Evolutionary conservation across 2,797 vertebrate species (phyloP), one percentile per base, ranked within the genome.

Genomic region (Pipistrellus nathusii): DNA sequence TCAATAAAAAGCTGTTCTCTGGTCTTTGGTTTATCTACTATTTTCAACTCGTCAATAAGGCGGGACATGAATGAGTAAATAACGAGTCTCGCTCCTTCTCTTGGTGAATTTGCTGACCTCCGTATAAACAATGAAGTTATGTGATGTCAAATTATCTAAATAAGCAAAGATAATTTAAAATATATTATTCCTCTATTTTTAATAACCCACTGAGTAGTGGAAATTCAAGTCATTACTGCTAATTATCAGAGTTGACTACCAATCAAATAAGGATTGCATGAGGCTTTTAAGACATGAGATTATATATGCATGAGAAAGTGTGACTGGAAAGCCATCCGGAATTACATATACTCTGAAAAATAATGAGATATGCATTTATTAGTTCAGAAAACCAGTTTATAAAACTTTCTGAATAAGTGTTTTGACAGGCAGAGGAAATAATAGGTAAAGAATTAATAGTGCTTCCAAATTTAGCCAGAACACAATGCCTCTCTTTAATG

Each of bases 391-490:
- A 25, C 14, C 9, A 94, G 55, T 90, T 85, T 93, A 66, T 44
- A 83, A 90, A 94, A 80, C 2, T 55, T 85, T 59, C 17, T 38
- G 73, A 41, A 15, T 77, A 62, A 78, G 38, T 86, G 25, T 94
- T 92, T 72, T 88, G 76, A 90, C 57, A 83, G 48, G 68, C 8
- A 73, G 76, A 64, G 85, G 72, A 85, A 95, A 90, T 75, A 94
- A 64, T 59, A 86, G 25, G 12, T 76, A 77, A 57, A 69, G 6
- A 77, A 84, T 90, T 94, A 96, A 92, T 64, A 84, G 59, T 55
- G 76, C 83, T 96, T 93, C 55, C 76, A 51, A 95, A 86, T 95
- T 89, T 89, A 92, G 15, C 62, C 59, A 89, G 80, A 77, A 91
- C 25, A 81, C 17, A 94, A 82, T 81, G 12, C 23, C 8, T 87